A percentile compares a stretch with the other conserved stretches of the same genome.
Evolutionary conservation across 2,888 invertebrate genomes (phyloP).

Genomic region (Panzeria rudis): DNA sequence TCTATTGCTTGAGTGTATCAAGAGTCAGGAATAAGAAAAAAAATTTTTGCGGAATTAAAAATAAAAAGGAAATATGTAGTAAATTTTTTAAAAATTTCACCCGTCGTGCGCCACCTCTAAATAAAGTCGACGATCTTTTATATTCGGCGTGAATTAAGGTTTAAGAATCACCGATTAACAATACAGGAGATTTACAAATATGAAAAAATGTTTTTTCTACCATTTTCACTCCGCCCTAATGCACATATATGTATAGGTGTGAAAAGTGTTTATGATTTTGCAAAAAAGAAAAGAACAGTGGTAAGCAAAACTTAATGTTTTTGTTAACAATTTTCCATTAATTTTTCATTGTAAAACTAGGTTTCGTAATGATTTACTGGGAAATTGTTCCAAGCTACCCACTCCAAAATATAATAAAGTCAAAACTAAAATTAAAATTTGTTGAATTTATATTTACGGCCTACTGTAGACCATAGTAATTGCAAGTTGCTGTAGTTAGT

Average conservation of each 20-base stretch:
- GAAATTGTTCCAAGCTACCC: constrained; percentile 3
- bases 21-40: too few species aligned
- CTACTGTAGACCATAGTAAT: constrained; percentile 23
- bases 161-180: too few species aligned
- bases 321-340: not conserved
- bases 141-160: too few species aligned
- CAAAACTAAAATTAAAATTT: constrained; percentile 16
- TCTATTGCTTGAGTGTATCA: too few species aligned
- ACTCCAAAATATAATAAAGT: constrained; percentile 1
- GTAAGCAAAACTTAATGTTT: not conserved
- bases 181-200: too few species aligned
- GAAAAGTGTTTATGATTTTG: too few species aligned
- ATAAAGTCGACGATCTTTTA: too few species aligned
- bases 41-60: too few species aligned
- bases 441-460: constrained; percentile 11
- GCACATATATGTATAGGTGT: not conserved
- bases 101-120: too few species aligned
- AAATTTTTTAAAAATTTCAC: too few species aligned
- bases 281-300: not conserved
- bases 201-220: too few species aligned
- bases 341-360: not conserved
- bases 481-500: constrained; percentile 18
- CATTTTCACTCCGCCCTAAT: not conserved
- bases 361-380: not conserved
- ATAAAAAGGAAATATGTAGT: too few species aligned